A percentile compares a stretch with the other conserved stretches of the same genome.
Evolutionary conservation across 2,888 invertebrate genomes (phyloP).

Genomic region (Blastobasis adustella): DNA sequence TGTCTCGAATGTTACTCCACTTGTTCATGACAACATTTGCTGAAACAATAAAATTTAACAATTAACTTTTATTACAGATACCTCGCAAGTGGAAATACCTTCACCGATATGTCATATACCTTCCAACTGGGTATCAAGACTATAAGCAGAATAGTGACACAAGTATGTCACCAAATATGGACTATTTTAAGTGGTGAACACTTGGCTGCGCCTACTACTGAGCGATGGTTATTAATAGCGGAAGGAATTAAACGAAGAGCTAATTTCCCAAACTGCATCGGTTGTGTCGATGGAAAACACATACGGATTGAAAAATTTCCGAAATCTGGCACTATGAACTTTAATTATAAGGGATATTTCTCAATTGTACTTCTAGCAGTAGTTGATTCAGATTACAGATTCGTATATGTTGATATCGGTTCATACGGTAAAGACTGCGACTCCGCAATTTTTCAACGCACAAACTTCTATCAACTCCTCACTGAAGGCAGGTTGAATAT

Average conservation of each 20-base stretch:
- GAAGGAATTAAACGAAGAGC: conserved; percentile 14
- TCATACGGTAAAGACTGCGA: conserved; percentile 22
- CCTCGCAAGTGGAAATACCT: too few species aligned
- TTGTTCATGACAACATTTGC: background rate
- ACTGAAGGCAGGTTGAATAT: conserved; percentile 1
- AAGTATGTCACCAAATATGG: conserved; percentile 9
- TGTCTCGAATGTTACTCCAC: background rate
- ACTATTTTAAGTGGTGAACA: conserved; percentile 11
- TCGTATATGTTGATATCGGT: conserved; percentile 17
- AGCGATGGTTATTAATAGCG: conserved; percentile 15
- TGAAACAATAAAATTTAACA: background rate
- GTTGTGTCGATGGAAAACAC: conserved; percentile 19
- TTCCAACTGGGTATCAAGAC: too few species aligned
- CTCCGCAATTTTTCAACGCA: conserved; percentile 16
- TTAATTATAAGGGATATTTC: conserved; percentile 19
- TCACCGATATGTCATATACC: too few species aligned
- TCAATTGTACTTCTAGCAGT: conserved; percentile 14
- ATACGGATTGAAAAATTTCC: conserved; percentile 15
- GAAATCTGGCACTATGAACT: conserved; percentile 15
- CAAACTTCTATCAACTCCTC: conserved; percentile 4
- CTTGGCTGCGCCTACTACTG: conserved; percentile 11
- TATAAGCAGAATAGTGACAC: background rate
- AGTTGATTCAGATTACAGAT: conserved; percentile 19
- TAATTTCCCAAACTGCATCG: conserved; percentile 21
- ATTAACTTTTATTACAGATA: too few species aligned